A percentile compares a stretch with the other conserved stretches of the same genome.
Conservation (phyloP, 2,888 invertebrate genomes). For the Alsophila aescularia region DNA sequence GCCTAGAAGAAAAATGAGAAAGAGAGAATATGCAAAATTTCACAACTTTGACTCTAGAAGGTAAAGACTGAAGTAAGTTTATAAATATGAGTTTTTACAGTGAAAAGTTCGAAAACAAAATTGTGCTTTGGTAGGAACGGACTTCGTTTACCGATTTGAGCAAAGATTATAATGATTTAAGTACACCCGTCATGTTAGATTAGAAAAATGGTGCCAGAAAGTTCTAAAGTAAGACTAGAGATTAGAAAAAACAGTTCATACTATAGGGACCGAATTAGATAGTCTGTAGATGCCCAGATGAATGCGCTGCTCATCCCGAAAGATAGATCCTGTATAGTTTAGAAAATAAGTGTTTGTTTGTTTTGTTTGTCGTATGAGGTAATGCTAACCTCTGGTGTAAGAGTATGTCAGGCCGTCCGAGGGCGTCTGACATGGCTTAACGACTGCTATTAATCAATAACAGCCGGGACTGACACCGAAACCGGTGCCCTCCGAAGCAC, state of each 20-base stretch:
- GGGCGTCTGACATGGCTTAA: too few species aligned
- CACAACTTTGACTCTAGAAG: constrained; percentile 61
- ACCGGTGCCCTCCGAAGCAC: too few species aligned
- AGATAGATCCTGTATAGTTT: not conserved
- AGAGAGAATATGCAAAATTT: constrained; percentile 78
- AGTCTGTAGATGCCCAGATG: too few species aligned
- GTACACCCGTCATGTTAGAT: not conserved
- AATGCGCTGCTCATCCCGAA: too few species aligned
- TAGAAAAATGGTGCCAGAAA: not conserved
- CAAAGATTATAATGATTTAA: constrained; percentile 46
- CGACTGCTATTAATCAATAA: too few species aligned
- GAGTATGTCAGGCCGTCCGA: too few species aligned
- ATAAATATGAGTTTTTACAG: constrained; percentile 32
- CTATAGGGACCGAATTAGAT: too few species aligned
- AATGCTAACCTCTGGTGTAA: too few species aligned
- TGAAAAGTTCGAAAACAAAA: constrained; percentile 46
- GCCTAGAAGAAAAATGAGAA: constrained; percentile 63
- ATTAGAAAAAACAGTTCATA: too few species aligned
- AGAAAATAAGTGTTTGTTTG: not conserved
- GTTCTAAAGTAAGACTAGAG: not conserved
- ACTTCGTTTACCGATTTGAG: constrained; percentile 65
- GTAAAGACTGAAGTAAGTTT: constrained; percentile 25
- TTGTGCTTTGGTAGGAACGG: constrained; percentile 65
- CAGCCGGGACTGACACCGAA: too few species aligned
- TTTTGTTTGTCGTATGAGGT: too few species aligned